Evolutionary conservation across 1,140 invertebrate species (phyloP).

Genomic region (Thaumetopoea pityocampa): DNA sequence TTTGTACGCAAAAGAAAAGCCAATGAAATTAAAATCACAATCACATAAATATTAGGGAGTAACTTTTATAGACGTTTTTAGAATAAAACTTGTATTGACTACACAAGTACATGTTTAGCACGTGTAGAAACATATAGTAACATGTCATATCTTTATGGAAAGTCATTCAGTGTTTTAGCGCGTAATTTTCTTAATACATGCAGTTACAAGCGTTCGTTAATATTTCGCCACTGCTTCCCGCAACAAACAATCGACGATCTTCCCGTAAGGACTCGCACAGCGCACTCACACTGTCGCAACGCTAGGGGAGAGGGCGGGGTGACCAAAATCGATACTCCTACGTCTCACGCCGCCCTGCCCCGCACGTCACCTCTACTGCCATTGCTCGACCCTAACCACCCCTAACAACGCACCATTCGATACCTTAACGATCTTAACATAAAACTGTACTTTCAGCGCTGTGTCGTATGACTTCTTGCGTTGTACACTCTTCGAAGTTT

Average conservation of each 20-base stretch:
- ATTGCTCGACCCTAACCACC: conserved; percentile 66
- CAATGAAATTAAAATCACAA: conserved; percentile 1
- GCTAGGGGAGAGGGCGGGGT: conserved; percentile 63
- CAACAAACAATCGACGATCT: conserved; percentile 40
- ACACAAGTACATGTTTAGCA: too few relatives aligned
- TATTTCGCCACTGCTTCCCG: conserved; percentile 38
- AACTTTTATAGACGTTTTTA: too few relatives aligned
- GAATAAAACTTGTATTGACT: too few relatives aligned
- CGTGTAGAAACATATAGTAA: too few relatives aligned
- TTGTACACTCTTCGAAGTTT: conserved; percentile 34
- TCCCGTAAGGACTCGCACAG: conserved; percentile 50
- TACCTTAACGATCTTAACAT: conserved; percentile 55
- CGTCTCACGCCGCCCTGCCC: conserved; percentile 56
- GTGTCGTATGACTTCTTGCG: conserved; percentile 23
- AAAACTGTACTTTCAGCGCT: conserved; percentile 48
- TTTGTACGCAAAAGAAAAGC: background rate
- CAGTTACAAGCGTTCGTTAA: conserved; percentile 48
- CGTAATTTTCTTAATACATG: too few relatives aligned
- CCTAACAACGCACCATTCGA: conserved; percentile 59
- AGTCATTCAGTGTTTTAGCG: too few relatives aligned
- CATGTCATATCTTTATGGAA: too few relatives aligned
- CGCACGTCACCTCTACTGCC: conserved; percentile 42
- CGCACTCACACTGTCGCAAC: conserved; percentile 70
- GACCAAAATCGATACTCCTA: conserved; percentile 71
- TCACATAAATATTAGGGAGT: too few relatives aligned